Base-by-base conservation (phyloP, 1,140 invertebrate genomes). In the Drosophila asahinai region DNA sequence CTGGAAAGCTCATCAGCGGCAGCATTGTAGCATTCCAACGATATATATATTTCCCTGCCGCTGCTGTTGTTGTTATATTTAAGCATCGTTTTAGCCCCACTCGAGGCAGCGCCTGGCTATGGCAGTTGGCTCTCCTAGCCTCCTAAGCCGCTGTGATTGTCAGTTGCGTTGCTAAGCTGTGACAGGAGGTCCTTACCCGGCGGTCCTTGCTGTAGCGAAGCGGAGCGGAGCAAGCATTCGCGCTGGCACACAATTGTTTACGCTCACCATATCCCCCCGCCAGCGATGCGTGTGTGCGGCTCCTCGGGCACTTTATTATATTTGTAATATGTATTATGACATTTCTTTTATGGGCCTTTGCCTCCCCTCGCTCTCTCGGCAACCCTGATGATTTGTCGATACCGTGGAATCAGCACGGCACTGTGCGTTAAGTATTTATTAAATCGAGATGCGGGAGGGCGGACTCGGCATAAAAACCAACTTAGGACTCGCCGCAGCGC, bases 291-390 rank as follows among this genome's bases (percentile, higher is more conserved):
- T 73, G 45, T 43, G 49, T 40, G 59, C 59, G 57, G 17, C 25
- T 59, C 83, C 67, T 83, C 43, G 65, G 81, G 84, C 83, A 83
- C 76, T 89, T 87, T 87, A 89, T 89, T 87, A 87, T 87, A 87
- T 87, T 68, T 87, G 77, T 86, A 86, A 72, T 83, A 83, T 81
- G 66, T 84, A 84, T 81, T 86, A 86, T 86, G 83, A 86, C 83
- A 86, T 86, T 86, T 86, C 76, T 70, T 82, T 82, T 83, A 75
- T 80, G 61, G 71, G 30, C 64, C 57, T 68, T 40, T 70, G 55
- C 59, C 51, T 70, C 58, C 49, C 22, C 55, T 59, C 55, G 64
- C 42, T 2, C 30, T 4, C 33, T 2, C 17, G 1, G 12, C 12
- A 2, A 27, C 65, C 48, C 54, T 33, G 75, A 83, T 83, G 76